These are phyloP conservation scores for Mohoua ochrocephala DNA, from an alignment of 2,113 vertebrate genomes.

Conservation along the genomic window DNA sequence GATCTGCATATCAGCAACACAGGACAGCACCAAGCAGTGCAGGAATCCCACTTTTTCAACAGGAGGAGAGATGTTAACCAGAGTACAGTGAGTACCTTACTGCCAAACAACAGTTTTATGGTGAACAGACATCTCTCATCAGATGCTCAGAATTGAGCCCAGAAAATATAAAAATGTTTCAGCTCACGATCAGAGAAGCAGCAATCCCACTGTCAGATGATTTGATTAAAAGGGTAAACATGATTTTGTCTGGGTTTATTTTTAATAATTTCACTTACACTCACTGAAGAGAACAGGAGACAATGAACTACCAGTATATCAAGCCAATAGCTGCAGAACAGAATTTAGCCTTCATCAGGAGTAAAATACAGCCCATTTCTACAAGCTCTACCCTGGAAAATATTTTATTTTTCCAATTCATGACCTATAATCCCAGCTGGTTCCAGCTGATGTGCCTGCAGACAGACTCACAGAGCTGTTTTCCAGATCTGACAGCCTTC, in stretches of 20 bases:
- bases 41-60: not conserved
- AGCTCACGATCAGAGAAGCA: not conserved
- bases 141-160: not conserved
- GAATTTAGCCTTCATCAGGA: not conserved
- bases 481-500: constrained; percentile 40
- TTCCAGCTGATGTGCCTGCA: constrained; percentile 24
- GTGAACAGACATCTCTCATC: not conserved
- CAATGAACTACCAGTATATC: not conserved
- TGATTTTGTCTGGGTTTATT: not conserved
- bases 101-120: not conserved
- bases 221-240: not conserved
- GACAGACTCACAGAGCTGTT: not conserved
- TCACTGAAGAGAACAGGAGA: not conserved
- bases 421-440: not conserved
- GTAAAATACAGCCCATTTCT: not conserved
- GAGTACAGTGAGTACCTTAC: not conserved
- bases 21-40: not conserved
- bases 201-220: not conserved
- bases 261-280: not conserved
- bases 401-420: not conserved
- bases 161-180: not conserved
- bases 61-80: not conserved
- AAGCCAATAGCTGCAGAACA: not conserved
- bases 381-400: not conserved
- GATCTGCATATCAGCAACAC: not conserved